Conservation (phyloP, 2,888 invertebrate species). For the Caenorhabditis sinica region DNA sequence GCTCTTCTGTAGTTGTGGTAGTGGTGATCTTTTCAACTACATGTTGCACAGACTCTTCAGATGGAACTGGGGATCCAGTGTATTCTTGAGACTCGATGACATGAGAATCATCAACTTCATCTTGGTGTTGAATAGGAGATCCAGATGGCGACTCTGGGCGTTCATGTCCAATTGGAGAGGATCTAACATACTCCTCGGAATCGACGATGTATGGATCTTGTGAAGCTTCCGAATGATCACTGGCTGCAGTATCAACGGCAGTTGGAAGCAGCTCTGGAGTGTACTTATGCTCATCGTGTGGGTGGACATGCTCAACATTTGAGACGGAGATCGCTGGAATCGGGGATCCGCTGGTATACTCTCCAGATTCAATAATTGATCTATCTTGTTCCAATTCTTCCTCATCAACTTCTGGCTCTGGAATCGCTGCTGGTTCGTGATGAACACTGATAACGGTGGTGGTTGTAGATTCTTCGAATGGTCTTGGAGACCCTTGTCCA, state of each 20-base stretch:
- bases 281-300: conserved; percentile 5
- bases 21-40: conserved; percentile 35
- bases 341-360: conserved; percentile 21
- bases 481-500: conserved; percentile 26
- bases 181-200: conserved; percentile 15
- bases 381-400: conserved; percentile 44
- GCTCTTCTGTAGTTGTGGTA: conserved; percentile 44
- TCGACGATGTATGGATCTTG: conserved; percentile 37
- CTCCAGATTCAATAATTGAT: conserved; percentile 38
- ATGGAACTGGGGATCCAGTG: conserved; percentile 37
- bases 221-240: conserved; percentile 35
- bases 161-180: conserved; percentile 14
- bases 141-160: conserved; percentile 23
- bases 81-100: conserved; percentile 41
- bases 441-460: conserved; percentile 59
- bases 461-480: conserved; percentile 54
- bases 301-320: conserved; percentile 41
- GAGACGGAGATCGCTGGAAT: conserved; percentile 44
- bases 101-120: conserved; percentile 34
- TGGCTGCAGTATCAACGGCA: conserved; percentile 24
- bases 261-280: conserved; percentile 18
- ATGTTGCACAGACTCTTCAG: conserved; percentile 34
- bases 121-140: conserved; percentile 34
- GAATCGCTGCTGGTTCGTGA: conserved; percentile 60
- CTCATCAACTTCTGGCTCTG: conserved; percentile 55